A percentile compares a stretch with the other conserved stretches of the same genome.
Conservation (phyloP, 2,797 vertebrate species). For the Esox masquinongy region DNA sequence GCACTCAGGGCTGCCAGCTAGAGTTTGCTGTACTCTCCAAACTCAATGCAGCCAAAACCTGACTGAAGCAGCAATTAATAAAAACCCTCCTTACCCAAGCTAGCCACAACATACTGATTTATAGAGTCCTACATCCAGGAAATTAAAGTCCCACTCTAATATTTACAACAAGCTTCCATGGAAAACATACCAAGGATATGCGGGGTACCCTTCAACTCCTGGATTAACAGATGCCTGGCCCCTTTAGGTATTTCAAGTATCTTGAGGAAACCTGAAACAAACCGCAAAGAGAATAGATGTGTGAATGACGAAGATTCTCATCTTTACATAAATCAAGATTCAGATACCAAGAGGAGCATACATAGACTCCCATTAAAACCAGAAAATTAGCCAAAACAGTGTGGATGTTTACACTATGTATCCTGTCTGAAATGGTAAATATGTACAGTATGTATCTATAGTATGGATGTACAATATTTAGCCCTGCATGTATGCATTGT, state of each 20-base stretch:
- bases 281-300: not conserved
- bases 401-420: not conserved
- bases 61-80: conserved; percentile 36
- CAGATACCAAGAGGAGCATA: not conserved
- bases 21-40: not conserved
- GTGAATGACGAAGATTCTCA: not conserved
- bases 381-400: not conserved
- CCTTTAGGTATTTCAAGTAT: conserved; percentile 95
- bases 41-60: conserved; percentile 4
- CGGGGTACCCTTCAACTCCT: conserved; percentile 82
- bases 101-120: not conserved
- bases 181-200: conserved; percentile 83
- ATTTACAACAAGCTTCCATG: not conserved
- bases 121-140: not conserved
- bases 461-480: not conserved
- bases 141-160: not conserved
- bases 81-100: conserved; percentile 3
- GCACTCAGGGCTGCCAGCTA: not conserved
- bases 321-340: not conserved
- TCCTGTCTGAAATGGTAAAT: too few species aligned
- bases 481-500: too few species aligned
- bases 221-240: conserved; percentile 89
- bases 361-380: not conserved
- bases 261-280: conserved; percentile 84
- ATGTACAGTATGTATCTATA: too few species aligned